Conservation (phyloP, 2,797 vertebrate species). For the Scolopax bukidnonensis region DNA sequence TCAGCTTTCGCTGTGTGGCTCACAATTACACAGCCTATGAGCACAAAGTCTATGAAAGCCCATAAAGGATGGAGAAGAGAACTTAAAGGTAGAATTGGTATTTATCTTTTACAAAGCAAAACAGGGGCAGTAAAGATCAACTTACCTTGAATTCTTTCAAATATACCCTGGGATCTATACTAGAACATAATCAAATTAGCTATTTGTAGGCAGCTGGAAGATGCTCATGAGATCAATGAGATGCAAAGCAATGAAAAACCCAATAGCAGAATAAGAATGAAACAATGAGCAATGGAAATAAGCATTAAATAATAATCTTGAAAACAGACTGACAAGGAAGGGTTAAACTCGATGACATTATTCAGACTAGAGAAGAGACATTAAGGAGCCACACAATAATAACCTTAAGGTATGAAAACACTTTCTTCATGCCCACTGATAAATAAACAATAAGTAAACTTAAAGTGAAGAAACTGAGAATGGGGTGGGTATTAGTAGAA, state of each 20-base stretch:
- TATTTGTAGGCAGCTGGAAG: neutral
- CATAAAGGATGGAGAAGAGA: neutral
- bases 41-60: neutral
- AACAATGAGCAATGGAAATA: neutral
- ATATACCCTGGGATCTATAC: neutral
- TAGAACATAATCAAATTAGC: neutral
- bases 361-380: neutral
- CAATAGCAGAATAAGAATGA: neutral
- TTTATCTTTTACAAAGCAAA: slow-evolving; percentile 20
- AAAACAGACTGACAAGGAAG: neutral
- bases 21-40: neutral
- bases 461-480: neutral
- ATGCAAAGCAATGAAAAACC: neutral
- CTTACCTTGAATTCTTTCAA: slow-evolving; percentile 3
- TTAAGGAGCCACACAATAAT: neutral
- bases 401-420: neutral
- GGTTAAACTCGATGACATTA: neutral
- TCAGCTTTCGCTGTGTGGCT: neutral
- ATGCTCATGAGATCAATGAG: neutral
- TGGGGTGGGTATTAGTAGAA: neutral
- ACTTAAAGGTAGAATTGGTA: neutral
- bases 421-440: neutral
- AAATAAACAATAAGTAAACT: neutral
- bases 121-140: neutral
- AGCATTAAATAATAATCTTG: neutral